Evolutionary conservation across 2,888 invertebrate genomes (phyloP).

Genomic region (Sussaba pulchella): DNA sequence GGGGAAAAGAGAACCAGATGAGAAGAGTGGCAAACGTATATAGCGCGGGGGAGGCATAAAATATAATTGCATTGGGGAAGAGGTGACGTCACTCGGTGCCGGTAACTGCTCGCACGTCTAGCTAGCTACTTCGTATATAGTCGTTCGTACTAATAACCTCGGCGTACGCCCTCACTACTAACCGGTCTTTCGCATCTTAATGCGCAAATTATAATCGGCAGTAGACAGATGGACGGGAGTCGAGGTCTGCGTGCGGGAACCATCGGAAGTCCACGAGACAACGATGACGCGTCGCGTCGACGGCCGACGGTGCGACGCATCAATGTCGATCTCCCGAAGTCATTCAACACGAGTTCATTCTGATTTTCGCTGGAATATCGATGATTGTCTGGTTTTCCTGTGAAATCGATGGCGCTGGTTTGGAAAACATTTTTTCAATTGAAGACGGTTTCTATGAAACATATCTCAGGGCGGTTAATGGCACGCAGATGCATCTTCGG

Average conservation of each 20-base stretch:
- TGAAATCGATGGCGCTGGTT: too few relatives aligned
- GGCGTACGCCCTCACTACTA: conserved; percentile 73
- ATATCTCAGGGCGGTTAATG: too few relatives aligned
- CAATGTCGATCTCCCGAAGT: conserved; percentile 24
- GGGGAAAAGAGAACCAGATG: conserved; percentile 62
- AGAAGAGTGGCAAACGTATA: conserved; percentile 61
- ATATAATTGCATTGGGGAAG: conserved; percentile 84
- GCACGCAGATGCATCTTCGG: too few relatives aligned
- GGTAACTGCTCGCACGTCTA: conserved; percentile 69
- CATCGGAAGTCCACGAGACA: conserved; percentile 40
- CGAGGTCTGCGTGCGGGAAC: conserved; percentile 15
- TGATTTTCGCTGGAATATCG: neutral
- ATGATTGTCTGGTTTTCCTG: too few relatives aligned
- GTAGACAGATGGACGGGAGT: conserved; percentile 79
- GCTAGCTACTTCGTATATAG: conserved; percentile 31
- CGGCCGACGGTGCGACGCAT: conserved; percentile 8
- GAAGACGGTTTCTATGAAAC: too few relatives aligned
- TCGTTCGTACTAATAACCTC: conserved; percentile 78
- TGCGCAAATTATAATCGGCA: conserved; percentile 83
- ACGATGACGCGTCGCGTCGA: conserved; percentile 38
- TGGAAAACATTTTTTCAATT: too few relatives aligned
- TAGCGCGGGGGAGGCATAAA: conserved; percentile 81
- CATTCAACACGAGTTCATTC: neutral
- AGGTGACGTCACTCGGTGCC: conserved; percentile 78
- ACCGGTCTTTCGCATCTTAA: conserved; percentile 81